Conservation (phyloP, 2,888 invertebrate genomes). For the Meiosimyza decipiens region DNA sequence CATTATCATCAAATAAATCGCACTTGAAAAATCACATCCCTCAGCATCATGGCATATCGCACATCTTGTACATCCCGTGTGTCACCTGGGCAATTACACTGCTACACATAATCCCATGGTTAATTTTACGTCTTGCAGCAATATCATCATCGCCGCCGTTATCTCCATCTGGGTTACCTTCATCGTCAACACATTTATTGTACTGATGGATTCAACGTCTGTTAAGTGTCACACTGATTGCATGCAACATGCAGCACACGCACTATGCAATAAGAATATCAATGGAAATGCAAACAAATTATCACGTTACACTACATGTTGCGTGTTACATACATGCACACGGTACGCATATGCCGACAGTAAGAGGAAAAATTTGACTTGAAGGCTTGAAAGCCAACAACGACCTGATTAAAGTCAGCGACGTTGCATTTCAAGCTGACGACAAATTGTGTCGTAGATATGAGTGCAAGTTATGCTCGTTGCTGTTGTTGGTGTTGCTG, state of each 20-base stretch:
- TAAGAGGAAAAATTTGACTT: conserved; percentile 1
- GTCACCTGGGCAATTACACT: neutral
- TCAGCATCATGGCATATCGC: neutral
- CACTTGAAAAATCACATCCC: conserved; percentile 1
- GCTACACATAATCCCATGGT: neutral
- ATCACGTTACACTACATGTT: conserved; percentile 60
- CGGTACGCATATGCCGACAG: neutral
- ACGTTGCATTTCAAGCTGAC: conserved; percentile 17
- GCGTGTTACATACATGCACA: conserved; percentile 2
- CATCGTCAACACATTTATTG: neutral
- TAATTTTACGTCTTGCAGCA: conserved; percentile 13
- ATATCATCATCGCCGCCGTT: neutral
- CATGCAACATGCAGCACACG: conserved; percentile 36
- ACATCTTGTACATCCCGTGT: neutral
- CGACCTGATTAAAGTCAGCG: neutral
- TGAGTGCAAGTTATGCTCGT: conserved; percentile 22
- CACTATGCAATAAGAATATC: conserved; percentile 21
- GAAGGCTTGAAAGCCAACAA: conserved; percentile 12
- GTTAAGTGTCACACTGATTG: conserved; percentile 42
- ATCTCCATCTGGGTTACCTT: neutral
- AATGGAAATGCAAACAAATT: conserved; percentile 58
- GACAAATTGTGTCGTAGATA: conserved; percentile 35
- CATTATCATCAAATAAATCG: too few species aligned
- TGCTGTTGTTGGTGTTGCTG: conserved; percentile 23
- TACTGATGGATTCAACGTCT: conserved; percentile 1